Conservation (phyloP, 2,113 vertebrate species). For the Galbula dea region DNA sequence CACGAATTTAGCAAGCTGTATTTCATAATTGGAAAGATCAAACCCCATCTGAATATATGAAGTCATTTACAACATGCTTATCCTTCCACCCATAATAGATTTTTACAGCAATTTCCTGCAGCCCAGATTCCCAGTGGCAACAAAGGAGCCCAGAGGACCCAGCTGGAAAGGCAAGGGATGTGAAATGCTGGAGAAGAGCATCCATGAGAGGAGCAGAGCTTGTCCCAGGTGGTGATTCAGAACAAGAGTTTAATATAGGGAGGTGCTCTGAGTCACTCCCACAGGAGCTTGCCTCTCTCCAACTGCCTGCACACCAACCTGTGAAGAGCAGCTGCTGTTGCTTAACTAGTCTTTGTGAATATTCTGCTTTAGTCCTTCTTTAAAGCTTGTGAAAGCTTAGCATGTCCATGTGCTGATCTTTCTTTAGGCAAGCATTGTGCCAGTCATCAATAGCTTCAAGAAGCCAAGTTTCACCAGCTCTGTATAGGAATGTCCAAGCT, state of each 20-base stretch:
- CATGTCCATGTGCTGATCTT: neutral
- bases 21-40: slow-evolving; percentile 2
- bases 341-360: slow-evolving; percentile 9
- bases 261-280: neutral
- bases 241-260: neutral
- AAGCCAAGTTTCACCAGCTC: neutral
- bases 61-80: neutral
- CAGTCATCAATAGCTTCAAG: neutral
- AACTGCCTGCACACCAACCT: neutral
- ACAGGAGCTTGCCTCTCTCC: neutral
- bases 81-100: neutral
- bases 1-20: neutral
- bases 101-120: neutral
- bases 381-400: neutral
- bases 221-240: neutral
- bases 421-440: neutral
- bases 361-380: neutral
- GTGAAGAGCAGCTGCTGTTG: neutral
- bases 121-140: neutral
- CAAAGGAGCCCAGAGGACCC: neutral
- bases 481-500: neutral
- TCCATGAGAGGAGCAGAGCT: rapidly evolving
- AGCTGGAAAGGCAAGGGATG: neutral
- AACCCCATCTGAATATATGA: neutral
- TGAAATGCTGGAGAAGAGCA: neutral